Evolutionary conservation across 1,140 invertebrate species (phyloP), one percentile per base, ranked within the genome.

Genomic region (Anoplolepis gracilipes): DNA sequence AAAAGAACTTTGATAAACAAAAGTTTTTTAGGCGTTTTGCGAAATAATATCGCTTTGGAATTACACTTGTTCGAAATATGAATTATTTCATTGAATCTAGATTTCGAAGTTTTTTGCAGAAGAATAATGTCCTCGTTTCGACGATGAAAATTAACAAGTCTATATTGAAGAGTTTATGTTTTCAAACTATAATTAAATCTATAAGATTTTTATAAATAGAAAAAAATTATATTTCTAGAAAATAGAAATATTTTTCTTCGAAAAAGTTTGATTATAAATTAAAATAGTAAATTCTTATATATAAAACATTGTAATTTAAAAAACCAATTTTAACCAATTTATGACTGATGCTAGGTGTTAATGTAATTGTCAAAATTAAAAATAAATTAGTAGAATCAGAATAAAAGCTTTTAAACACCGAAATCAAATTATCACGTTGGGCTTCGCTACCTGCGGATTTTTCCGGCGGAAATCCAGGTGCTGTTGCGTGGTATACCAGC

Each of bases 401-500:
- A 57, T 57, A 59, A 57, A 30, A 1, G 19, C 16, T 33, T 39
- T 30, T 30, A 49, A 72, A 72, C 30, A 33, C 4, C 13, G 10
- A 13, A 72, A 28, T 62, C 16, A 19, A 76, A 76, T 16, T 25
- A 13, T 13, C 11, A 0, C 16, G 1, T 25, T 8, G 13, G 8
- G 8, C 8, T 0, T n/a, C 8, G 30, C 57, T 91, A 97, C 95
- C 91, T 98, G 95, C 8, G 97, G 97, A 94, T 98, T 95, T 1
- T 95, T 90, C 33, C 94, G 94, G 61, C 97, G 95, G 82, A 96
- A 96, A 13, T 96, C 93, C 78, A 97, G 94, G 90, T 98, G 97
- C 57, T 97, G 96, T 1, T 96, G 95, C 0, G 98, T 98, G 1
- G 98, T 98, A 93, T 98, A 98, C 97, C 98, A 98, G 3, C 98